Evolutionary conservation across 2,113 vertebrate species (phyloP).

Genomic region (Hemibagrus wyckioides): DNA sequence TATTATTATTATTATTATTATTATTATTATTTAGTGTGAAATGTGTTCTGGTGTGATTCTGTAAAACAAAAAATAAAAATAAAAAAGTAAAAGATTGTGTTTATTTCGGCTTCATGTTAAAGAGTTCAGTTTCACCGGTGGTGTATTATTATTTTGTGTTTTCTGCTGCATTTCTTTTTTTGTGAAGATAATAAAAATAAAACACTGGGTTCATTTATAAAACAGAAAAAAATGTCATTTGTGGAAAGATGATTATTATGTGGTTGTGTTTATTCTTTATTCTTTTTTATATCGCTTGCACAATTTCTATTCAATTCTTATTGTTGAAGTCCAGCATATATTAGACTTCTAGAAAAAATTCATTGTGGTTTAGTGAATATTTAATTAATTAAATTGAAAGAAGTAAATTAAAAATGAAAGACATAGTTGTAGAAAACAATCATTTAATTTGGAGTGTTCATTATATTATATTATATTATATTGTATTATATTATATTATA

Average conservation of each 20-base stretch:
- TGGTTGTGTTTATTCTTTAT: background rate
- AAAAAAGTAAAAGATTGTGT: background rate
- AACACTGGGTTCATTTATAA: background rate
- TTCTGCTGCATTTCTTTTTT: background rate
- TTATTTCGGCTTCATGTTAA: slow-evolving; percentile 13
- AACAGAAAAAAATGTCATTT: background rate
- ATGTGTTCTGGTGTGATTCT: slow-evolving; percentile 26
- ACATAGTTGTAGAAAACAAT: background rate
- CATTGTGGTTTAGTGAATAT: background rate
- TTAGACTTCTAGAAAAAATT: background rate
- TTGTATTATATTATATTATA: background rate
- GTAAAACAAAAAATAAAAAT: background rate
- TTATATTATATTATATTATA: background rate
- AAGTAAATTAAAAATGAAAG: background rate
- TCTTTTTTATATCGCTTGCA: background rate
- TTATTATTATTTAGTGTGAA: background rate
- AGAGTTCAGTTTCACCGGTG: background rate
- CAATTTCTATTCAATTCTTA: background rate
- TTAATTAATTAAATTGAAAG: background rate
- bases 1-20: no score
- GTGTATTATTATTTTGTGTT: slow-evolving; percentile 1
- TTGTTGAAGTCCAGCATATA: background rate
- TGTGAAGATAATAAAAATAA: background rate
- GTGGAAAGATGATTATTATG: background rate
- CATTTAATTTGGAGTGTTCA: background rate